Conservation (phyloP, 2,113 vertebrate genomes). For the Mionectes macconnelli region DNA sequence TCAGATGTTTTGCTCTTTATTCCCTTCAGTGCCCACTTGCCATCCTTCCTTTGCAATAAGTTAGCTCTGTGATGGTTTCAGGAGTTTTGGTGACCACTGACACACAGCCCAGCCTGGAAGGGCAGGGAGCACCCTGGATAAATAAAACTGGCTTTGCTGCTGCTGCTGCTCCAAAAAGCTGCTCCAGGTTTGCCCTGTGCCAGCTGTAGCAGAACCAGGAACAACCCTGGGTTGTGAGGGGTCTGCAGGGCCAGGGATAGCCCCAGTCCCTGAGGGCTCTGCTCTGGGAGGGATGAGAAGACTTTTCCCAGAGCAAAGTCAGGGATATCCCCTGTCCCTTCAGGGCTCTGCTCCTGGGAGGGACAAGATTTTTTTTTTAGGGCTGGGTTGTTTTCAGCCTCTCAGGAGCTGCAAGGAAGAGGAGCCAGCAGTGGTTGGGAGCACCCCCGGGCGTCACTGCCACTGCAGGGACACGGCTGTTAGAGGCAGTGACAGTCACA, state of each 20-base stretch:
- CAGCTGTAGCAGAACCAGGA: background rate
- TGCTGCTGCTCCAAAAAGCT: background rate
- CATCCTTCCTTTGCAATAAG: background rate
- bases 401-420: background rate
- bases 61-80: background rate
- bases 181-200: background rate
- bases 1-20: background rate
- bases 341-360: background rate
- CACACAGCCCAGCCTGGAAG: background rate
- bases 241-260: background rate
- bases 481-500: background rate
- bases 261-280: background rate
- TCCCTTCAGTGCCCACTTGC: background rate
- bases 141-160: background rate
- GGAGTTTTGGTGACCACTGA: background rate
- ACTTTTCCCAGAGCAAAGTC: background rate
- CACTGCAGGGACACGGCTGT: fast-evolving
- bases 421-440: background rate
- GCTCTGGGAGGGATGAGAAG: background rate
- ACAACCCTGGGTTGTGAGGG: no score
- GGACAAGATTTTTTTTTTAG: background rate
- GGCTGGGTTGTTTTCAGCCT: background rate
- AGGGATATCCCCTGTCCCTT: background rate
- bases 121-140: background rate
- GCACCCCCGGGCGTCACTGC: fast-evolving